A percentile compares a stretch with the other conserved stretches of the same genome.
These are phyloP conservation scores for Dryobota labecula DNA, from an alignment of 2,888 invertebrate species.

Conservation along the genomic window DNA sequence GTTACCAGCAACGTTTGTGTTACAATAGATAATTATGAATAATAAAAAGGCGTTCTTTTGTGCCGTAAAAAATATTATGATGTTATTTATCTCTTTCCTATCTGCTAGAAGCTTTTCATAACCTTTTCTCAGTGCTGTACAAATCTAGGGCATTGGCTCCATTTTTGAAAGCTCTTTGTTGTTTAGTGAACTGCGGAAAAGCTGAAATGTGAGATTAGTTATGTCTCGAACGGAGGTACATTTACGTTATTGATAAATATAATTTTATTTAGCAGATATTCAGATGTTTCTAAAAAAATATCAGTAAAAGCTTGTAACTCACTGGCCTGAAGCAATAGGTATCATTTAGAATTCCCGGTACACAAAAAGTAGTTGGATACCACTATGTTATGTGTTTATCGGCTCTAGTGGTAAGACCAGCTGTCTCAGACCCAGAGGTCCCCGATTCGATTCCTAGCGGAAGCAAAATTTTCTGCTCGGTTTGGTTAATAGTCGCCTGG, in stretches of 20 bases:
- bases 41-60: constrained; percentile 55
- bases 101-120: constrained; percentile 50
- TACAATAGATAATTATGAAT: constrained; percentile 62
- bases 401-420: no score
- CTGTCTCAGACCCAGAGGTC: no score
- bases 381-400: no score
- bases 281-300: background rate
- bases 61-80: constrained; percentile 50
- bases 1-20: constrained; percentile 45
- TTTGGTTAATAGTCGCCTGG: no score
- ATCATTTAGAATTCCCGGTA: background rate
- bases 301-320: background rate
- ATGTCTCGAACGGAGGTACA: background rate
- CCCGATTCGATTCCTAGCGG: no score
- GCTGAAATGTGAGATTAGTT: constrained; percentile 33
- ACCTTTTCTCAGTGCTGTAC: constrained; percentile 21
- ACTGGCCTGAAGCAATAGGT: background rate
- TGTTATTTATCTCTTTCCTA: constrained; percentile 57
- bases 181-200: background rate
- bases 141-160: constrained; percentile 31
- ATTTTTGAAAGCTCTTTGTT: constrained; percentile 46
- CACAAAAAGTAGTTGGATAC: background rate
- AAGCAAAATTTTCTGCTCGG: no score
- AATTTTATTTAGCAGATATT: background rate
- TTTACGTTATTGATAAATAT: background rate